A percentile compares a stretch with the other conserved stretches of the same genome.
These are phyloP conservation scores for Glaucidium brasilianum DNA, from an alignment of 2,113 vertebrate genomes.

Conservation along the genomic window DNA sequence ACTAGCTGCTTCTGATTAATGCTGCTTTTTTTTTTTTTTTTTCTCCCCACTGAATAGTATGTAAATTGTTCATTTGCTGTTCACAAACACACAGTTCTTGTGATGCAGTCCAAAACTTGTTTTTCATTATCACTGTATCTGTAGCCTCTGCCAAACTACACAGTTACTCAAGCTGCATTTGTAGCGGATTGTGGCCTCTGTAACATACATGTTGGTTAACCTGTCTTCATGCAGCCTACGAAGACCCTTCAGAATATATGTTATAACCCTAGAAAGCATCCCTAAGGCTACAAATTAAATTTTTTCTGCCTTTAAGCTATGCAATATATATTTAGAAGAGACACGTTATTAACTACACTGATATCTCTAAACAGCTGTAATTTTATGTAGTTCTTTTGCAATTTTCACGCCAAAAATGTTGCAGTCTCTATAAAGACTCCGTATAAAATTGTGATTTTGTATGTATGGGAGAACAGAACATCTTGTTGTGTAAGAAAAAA, in stretches of 20 bases:
- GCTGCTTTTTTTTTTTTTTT: background rate
- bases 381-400: background rate
- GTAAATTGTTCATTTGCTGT: background rate
- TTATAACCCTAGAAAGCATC: background rate
- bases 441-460: background rate
- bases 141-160: background rate
- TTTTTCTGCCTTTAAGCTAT: background rate
- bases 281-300: background rate
- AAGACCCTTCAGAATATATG: background rate
- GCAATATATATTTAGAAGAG: background rate
- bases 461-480: background rate
- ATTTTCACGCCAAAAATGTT: background rate
- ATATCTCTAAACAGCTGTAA: background rate
- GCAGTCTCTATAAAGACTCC: background rate
- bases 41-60: background rate
- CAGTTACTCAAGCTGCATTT: background rate
- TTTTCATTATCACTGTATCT: background rate
- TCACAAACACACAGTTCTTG: background rate
- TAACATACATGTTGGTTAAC: fast-evolving
- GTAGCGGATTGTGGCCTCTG: background rate
- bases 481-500: background rate
- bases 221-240: background rate
- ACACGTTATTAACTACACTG: background rate
- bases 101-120: background rate
- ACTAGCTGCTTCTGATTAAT: background rate